phyloP scores from a whole-genome alignment of 2,113 vertebrate species.

The Macrotus californicus region DNA sequence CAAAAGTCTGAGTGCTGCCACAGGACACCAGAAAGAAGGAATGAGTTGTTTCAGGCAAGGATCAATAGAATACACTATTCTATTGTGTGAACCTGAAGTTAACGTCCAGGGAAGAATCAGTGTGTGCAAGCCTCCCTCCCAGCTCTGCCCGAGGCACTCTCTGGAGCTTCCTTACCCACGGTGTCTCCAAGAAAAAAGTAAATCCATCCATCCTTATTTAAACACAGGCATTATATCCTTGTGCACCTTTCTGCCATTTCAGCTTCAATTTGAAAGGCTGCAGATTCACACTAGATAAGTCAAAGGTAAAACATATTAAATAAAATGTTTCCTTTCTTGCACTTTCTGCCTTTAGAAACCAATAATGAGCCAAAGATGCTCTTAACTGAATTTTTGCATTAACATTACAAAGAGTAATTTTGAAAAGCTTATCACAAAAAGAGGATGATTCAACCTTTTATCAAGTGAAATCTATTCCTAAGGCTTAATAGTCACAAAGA shows the following conservation, averaged over 20 bases:
- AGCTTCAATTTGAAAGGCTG: neutral
- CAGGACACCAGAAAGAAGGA: neutral
- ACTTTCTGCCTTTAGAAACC: neutral
- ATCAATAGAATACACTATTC: neutral
- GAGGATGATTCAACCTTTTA: neutral
- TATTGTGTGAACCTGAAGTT: neutral
- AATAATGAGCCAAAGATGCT: neutral
- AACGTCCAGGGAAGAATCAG: neutral
- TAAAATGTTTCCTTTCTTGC: neutral
- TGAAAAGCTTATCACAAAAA: neutral
- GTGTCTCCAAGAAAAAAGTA: neutral
- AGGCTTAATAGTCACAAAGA: neutral
- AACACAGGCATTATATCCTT: neutral
- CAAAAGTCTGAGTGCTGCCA: neutral
- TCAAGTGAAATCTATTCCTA: conserved; percentile 21
- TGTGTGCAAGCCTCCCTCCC: neutral
- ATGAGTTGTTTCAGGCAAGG: neutral
- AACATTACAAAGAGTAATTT: conserved; percentile 21
- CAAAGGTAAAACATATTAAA: neutral
- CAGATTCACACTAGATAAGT: neutral
- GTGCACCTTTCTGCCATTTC: neutral
- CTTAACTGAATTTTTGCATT: neutral
- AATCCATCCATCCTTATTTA: neutral
- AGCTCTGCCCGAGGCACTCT: neutral
- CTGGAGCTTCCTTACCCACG: neutral